Conservation (phyloP, 92 coral and sea anemone species). For the Epizoanthus illoricatus region DNA sequence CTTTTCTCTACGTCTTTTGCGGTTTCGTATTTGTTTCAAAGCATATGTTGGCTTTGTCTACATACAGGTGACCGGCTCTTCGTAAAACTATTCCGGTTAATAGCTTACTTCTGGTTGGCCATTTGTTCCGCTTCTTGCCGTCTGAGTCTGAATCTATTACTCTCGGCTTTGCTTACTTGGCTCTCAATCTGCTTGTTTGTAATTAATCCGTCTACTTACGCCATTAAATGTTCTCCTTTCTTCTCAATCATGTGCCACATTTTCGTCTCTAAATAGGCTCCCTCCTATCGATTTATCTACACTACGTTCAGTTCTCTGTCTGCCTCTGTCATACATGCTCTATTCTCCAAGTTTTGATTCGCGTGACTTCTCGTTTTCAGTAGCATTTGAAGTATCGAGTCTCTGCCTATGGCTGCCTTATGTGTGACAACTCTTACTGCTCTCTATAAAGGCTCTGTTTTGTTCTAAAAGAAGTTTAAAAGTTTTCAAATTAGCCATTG, state of each 20-base stretch:
- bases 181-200: too few species aligned
- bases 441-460: background rate
- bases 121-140: too few species aligned
- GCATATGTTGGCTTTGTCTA: background rate
- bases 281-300: background rate
- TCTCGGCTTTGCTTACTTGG: background rate
- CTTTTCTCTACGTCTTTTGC: constrained; percentile 9
- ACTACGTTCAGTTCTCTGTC: background rate
- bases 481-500: background rate
- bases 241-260: too few species aligned
- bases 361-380: constrained; percentile 28
- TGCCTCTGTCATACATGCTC: constrained; percentile 1
- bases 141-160: background rate
- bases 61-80: background rate
- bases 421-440: too few species aligned
- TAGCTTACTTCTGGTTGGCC: background rate
- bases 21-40: background rate
- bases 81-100: background rate
- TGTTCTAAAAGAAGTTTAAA: background rate
- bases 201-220: too few species aligned
- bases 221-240: too few species aligned
- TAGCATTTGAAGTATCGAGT: too few species aligned
- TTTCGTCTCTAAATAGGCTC: too few species aligned
- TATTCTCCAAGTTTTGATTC: constrained; percentile 1
- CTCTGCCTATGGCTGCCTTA: too few species aligned